Conservation (phyloP, 2,888 invertebrate species). For the Scaptomyza polygonia region DNA sequence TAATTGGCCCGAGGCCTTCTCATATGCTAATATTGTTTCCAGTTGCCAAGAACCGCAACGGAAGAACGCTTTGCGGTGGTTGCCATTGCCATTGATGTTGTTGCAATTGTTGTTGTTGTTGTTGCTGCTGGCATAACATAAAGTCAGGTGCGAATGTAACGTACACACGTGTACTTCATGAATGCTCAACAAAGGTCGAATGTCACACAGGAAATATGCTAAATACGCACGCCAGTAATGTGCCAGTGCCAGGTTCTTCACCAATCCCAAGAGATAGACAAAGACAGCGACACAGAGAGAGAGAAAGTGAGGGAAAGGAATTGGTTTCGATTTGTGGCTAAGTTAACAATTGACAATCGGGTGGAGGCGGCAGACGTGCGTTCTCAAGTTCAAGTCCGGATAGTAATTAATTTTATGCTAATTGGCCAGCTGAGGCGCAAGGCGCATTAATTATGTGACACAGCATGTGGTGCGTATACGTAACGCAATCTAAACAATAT, state of each 20-base stretch:
- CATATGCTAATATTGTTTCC: constrained; percentile 61
- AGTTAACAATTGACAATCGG: constrained; percentile 50
- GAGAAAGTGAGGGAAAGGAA: constrained; percentile 20
- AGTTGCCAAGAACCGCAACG: constrained; percentile 41
- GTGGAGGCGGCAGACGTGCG: constrained; percentile 4
- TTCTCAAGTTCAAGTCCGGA: constrained; percentile 31
- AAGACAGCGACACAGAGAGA: not conserved
- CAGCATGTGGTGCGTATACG: constrained; percentile 59
- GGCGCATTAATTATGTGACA: constrained; percentile 62
- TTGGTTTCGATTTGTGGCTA: constrained; percentile 36
- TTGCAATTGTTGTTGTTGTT: not conserved
- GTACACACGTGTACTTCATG: constrained; percentile 33
- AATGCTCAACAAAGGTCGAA: constrained; percentile 64
- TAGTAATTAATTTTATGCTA: constrained; percentile 77
- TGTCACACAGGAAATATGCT: constrained; percentile 64
- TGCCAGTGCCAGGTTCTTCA: constrained; percentile 17
- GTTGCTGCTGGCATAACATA: constrained; percentile 22
- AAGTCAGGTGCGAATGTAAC: constrained; percentile 46
- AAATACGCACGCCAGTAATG: constrained; percentile 46
- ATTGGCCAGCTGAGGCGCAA: constrained; percentile 52
- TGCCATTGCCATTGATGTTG: constrained; percentile 5
- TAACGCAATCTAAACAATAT: constrained; percentile 57
- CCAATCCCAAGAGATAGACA: constrained; percentile 4
- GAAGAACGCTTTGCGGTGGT: constrained; percentile 14
- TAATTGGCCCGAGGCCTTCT: constrained; percentile 52